Evolutionary conservation across 2,797 vertebrate genomes (phyloP).

Genomic region (Arnoldichthys spilopterus): DNA sequence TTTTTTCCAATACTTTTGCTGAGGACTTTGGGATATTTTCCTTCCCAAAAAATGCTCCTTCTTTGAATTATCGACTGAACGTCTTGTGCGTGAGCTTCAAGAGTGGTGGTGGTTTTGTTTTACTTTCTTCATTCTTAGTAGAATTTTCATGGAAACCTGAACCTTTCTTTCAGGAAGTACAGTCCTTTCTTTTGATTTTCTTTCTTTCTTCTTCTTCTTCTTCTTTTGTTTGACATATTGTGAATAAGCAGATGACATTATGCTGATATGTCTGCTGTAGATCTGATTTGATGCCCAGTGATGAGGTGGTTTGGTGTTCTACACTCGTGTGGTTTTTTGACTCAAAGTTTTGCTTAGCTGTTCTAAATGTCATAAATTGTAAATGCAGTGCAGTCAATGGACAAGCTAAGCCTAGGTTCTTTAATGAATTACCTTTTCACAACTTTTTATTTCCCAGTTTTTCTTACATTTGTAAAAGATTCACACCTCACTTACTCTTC

Average conservation of each 20-base stretch:
- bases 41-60: slow-evolving; percentile 63
- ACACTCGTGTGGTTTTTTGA: slow-evolving; percentile 69
- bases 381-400: slow-evolving; percentile 6
- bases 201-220: slow-evolving; percentile 7
- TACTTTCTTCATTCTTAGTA: slow-evolving; percentile 13
- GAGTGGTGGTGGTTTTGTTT: slow-evolving; percentile 53
- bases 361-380: slow-evolving; percentile 66
- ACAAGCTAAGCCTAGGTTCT: not conserved
- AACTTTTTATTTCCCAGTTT: not conserved
- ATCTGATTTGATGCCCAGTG: slow-evolving; percentile 3
- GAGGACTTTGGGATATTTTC: slow-evolving; percentile 47
- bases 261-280: slow-evolving; percentile 4
- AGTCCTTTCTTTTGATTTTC: not conserved
- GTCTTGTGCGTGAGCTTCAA: slow-evolving; percentile 59
- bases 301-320: slow-evolving; percentile 60
- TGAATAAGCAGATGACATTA: slow-evolving; percentile 8
- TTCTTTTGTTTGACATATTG: slow-evolving; percentile 16
- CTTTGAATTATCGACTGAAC: slow-evolving; percentile 65
- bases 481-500: slow-evolving; percentile 27
- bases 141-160: slow-evolving; percentile 5
- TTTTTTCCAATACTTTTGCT: slow-evolving; percentile 70
- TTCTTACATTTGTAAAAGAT: slow-evolving; percentile 8
- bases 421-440: slow-evolving; percentile 12
- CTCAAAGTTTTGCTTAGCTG: slow-evolving; percentile 64
- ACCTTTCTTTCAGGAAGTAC: slow-evolving; percentile 1